phyloP scores from a whole-genome alignment of 2,888 invertebrate genomes.

The Agriopis aurantiaria region DNA sequence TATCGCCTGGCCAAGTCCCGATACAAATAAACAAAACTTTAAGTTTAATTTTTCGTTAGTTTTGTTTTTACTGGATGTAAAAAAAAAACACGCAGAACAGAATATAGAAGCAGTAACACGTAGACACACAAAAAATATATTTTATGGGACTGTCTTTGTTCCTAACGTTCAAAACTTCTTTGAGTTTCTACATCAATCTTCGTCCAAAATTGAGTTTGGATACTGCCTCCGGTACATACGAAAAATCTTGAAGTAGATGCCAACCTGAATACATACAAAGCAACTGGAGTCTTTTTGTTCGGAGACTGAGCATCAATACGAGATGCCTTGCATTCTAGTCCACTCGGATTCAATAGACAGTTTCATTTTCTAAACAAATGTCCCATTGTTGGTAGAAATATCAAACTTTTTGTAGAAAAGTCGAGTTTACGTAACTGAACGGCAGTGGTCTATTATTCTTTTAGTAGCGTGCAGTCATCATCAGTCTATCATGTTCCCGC shows the following conservation, averaged over 20 bases:
- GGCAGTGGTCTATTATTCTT: background rate
- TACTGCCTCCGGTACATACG: slow-evolving; percentile 11
- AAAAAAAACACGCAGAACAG: too few relatives aligned
- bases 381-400: slow-evolving; percentile 2
- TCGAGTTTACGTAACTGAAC: too few relatives aligned
- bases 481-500: too few relatives aligned
- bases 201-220: background rate
- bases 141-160: too few relatives aligned
- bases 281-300: slow-evolving; percentile 31
- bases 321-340: slow-evolving; percentile 28
- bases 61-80: too few relatives aligned
- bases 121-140: too few relatives aligned
- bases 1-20: too few relatives aligned
- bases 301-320: slow-evolving; percentile 18
- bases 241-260: slow-evolving; percentile 33
- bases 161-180: background rate
- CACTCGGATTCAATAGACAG: slow-evolving; percentile 11
- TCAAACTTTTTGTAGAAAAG: background rate
- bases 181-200: background rate
- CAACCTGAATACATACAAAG: slow-evolving; percentile 44
- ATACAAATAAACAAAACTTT: too few relatives aligned
- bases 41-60: too few relatives aligned
- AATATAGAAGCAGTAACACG: too few relatives aligned
- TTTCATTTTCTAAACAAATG: slow-evolving; percentile 26
- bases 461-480: too few relatives aligned